Percentiles rank a stretch among this genome's conserved stretches.
phyloP scores from a whole-genome alignment of 2,797 vertebrate genomes.

The Hoplostethus atlanticus region DNA sequence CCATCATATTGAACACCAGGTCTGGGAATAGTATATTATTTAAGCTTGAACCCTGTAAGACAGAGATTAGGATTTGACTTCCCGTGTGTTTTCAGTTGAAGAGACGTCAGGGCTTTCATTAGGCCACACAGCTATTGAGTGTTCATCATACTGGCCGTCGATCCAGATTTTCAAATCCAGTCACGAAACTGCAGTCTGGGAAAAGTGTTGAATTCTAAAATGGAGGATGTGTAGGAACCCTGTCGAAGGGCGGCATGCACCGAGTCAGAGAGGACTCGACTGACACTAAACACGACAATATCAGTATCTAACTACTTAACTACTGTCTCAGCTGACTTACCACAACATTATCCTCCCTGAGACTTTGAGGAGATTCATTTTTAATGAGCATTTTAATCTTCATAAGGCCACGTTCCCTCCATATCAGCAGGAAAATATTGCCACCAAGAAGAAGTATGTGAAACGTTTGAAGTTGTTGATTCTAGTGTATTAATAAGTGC shows the following conservation, averaged over 20 bases:
- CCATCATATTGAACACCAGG: too few species aligned
- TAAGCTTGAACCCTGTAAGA: too few species aligned
- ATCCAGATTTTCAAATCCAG: not conserved
- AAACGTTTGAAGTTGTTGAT: not conserved
- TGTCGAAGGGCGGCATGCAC: not conserved
- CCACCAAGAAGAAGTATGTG: not conserved
- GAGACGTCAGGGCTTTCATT: too few species aligned
- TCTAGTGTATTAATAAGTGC: not conserved
- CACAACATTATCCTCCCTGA: not conserved
- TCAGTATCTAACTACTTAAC: too few species aligned
- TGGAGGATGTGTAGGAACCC: not conserved
- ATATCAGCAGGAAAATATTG: not conserved
- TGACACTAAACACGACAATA: too few species aligned
- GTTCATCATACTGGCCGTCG: not conserved
- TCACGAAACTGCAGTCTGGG: not conserved
- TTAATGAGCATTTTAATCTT: constrained; percentile 5
- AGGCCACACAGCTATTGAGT: not conserved
- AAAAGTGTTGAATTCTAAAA: not conserved
- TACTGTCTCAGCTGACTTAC: not conserved
- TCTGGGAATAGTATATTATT: too few species aligned
- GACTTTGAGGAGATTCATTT: not conserved
- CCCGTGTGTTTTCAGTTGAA: too few species aligned
- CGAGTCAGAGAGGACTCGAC: not conserved
- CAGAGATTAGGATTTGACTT: too few species aligned
- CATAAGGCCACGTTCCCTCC: not conserved